phyloP scores from a whole-genome alignment of 2,888 invertebrate genomes.

The Drosophila atroscutellata region DNA sequence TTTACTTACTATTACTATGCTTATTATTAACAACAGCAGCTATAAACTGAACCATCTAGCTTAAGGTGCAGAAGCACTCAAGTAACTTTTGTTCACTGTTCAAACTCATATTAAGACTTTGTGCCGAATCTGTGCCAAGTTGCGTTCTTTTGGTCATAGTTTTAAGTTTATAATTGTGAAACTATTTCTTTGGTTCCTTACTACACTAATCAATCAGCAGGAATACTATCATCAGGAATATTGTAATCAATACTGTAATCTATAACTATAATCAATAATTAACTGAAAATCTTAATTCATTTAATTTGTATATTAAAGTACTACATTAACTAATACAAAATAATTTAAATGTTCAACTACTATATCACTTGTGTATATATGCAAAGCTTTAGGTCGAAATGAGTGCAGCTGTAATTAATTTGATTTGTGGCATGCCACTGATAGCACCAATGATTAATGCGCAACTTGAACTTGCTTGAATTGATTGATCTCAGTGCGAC shows the following conservation, averaged over 20 bases:
- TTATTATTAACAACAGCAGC: not conserved
- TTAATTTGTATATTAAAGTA: not conserved
- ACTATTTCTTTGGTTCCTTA: not conserved
- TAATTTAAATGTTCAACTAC: not conserved
- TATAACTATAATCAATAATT: too few species aligned
- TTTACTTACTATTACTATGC: not conserved
- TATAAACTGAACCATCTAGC: not conserved
- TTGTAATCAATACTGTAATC: not conserved
- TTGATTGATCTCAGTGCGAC: constrained; percentile 25
- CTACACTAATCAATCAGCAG: not conserved
- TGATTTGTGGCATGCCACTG: not conserved
- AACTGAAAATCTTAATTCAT: not conserved
- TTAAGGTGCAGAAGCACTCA: not conserved
- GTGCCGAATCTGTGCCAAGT: not conserved
- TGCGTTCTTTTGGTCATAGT: not conserved
- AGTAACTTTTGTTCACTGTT: not conserved
- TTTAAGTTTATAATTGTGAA: not conserved
- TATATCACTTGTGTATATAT: not conserved
- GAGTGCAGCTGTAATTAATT: not conserved
- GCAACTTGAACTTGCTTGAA: constrained; percentile 12
- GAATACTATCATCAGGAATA: not conserved
- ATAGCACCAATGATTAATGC: constrained; percentile 16
- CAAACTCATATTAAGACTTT: not conserved
- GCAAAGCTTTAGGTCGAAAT: not conserved
- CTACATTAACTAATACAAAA: not conserved